Evolutionary conservation across 2,888 invertebrate genomes (phyloP).

Genomic region (Aphodius sticticus): DNA sequence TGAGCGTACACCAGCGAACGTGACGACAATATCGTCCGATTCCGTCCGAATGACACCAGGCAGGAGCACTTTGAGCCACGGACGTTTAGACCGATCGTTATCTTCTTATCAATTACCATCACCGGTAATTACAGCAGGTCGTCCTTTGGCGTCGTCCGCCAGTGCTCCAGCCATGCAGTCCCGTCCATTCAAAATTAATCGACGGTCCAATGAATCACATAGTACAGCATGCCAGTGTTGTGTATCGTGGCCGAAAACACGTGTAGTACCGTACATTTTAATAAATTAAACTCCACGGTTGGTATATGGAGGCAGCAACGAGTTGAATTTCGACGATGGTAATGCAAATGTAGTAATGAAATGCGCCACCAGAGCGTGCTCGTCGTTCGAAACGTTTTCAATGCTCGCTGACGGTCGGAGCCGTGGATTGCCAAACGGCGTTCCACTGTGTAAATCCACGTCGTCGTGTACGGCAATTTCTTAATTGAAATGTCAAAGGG

Average conservation of each 20-base stretch:
- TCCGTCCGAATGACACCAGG: neutral
- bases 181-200: neutral
- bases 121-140: neutral
- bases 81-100: neutral
- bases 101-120: neutral
- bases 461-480: neutral
- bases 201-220: neutral
- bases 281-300: neutral
- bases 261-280: neutral
- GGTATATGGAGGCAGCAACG: neutral
- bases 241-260: neutral
- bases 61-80: neutral
- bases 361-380: neutral
- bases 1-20: neutral
- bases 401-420: neutral
- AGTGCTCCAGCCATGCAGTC: neutral
- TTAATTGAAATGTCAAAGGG: conserved; percentile 4
- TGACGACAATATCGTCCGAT: neutral
- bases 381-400: neutral
- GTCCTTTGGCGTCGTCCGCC: neutral
- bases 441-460: neutral
- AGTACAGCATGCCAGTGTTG: neutral
- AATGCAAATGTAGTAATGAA: conserved; percentile 4
- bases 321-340: neutral
- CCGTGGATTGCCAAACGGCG: neutral